These are phyloP conservation scores for Cotesia typhae DNA, from an alignment of 1,140 invertebrate species.

Conservation along the genomic window DNA sequence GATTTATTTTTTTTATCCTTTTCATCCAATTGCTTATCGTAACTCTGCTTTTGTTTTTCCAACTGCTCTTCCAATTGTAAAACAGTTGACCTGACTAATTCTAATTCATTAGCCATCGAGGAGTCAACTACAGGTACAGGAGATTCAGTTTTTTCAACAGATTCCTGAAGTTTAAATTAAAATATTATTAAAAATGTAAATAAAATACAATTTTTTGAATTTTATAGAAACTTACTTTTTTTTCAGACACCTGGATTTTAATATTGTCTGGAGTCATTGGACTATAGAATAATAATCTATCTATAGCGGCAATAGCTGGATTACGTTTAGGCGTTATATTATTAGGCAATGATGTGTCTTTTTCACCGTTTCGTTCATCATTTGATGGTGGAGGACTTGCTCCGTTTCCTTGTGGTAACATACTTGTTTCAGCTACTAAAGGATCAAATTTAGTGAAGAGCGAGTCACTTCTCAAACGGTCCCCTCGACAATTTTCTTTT, in stretches of 20 bases:
- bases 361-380: constrained; percentile 53
- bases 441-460: constrained; percentile 73
- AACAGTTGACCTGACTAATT: constrained; percentile 54
- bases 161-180: constrained; percentile 42
- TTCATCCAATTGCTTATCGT: constrained; percentile 55
- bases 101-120: constrained; percentile 59
- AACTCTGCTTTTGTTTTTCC: constrained; percentile 54
- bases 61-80: constrained; percentile 56
- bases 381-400: constrained; percentile 39
- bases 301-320: constrained; percentile 62
- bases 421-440: constrained; percentile 61
- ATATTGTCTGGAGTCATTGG: constrained; percentile 42
- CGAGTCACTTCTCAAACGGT: constrained; percentile 66
- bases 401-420: constrained; percentile 58
- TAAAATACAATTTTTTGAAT: constrained; percentile 19
- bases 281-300: constrained; percentile 61
- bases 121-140: constrained; percentile 48
- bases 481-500: constrained; percentile 42
- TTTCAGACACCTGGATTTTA: constrained; percentile 27
- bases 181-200: constrained; percentile 9
- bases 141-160: constrained; percentile 46
- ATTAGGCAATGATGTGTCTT: constrained; percentile 40
- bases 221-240: constrained; percentile 43
- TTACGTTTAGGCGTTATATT: constrained; percentile 52
- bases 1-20: constrained; percentile 48